phyloP scores from a whole-genome alignment of 2,797 vertebrate genomes.

The Sebastes kiyomatsui region DNA sequence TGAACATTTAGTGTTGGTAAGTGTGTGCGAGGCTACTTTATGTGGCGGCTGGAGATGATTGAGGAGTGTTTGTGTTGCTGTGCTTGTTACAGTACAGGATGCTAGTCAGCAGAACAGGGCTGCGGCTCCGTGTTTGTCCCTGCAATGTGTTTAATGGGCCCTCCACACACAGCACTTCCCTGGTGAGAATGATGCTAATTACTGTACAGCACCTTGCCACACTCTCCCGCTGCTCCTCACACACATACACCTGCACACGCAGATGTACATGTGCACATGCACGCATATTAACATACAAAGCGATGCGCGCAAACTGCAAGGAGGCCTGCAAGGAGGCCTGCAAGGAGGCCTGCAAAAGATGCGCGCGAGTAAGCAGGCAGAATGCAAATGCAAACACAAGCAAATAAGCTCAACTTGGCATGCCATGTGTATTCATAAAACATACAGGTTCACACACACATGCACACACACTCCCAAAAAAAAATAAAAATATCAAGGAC shows the following conservation, averaged over 20 bases:
- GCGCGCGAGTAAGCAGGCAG: conserved; percentile 22
- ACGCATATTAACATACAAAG: neutral
- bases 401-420: conserved; percentile 27
- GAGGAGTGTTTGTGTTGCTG: conserved; percentile 39
- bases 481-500: neutral
- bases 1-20: conserved; percentile 25
- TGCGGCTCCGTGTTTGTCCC: conserved; percentile 59
- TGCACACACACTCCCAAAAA: neutral
- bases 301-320: neutral
- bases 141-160: conserved; percentile 73
- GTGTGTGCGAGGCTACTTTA: conserved; percentile 11
- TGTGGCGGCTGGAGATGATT: conserved; percentile 59
- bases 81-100: conserved; percentile 15
- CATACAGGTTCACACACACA: neutral
- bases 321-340: conserved; percentile 15
- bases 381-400: conserved; percentile 35
- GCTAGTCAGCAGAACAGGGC: conserved; percentile 71
- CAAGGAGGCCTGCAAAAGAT: conserved; percentile 23
- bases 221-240: conserved; percentile 24
- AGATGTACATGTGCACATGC: neutral
- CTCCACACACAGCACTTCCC: conserved; percentile 63
- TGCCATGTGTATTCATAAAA: conserved; percentile 2
- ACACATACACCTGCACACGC: neutral
- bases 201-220: conserved; percentile 59
- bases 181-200: conserved; percentile 75